Evolutionary conservation across 2,888 invertebrate genomes (phyloP), one percentile per base, ranked within the genome.

Genomic region (Prosapia bicincta): DNA sequence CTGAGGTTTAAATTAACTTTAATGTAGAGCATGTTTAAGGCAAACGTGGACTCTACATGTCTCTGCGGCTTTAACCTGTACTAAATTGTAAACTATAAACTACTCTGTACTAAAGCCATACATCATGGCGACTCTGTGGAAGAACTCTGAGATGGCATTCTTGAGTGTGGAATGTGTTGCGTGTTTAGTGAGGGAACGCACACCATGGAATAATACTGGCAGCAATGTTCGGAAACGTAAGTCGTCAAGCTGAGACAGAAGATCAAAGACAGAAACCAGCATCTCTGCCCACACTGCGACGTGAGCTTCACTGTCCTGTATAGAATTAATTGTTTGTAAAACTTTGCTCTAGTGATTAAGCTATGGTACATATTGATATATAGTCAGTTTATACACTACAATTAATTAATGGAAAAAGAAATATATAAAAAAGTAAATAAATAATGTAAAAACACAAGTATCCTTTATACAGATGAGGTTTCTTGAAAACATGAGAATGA

Each of bases 221-320:
- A 90, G 86, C 69, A 90, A 84, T 25, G 87, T 86, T 43, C 86
- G 85, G 83, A 89, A 86, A 80, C 86, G 85, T 20, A 85, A 83
- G 81, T 89, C 88, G 32, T 84, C 82, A 77, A 87, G 82, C 78
- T 86, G 85, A 65, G 83, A 81, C 32, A 83, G 79, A 80, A 96
- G 87, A 83, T 96, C 95, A 83, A 97, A 89, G 79, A 94, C 92
- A 25, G 94, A 93, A 83, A 93, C 92, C 81, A 97, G 88, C 81
- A 95, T 91, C 84, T 97, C 95, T 28, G 94, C 92, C 86, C 95
- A 91, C 24, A 96, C 93, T 75, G 91, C 90, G 78, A 93, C 89
- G 83, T 93, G 82, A 23, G 95, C 94, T 82, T 96, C 96, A 73
- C 92, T 91, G 84, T 97, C 94, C 92, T 93, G 86, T 20, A 25